Evolutionary conservation across 2,113 vertebrate genomes (phyloP).

Genomic region (Machaerirhynchus nigripectus): DNA sequence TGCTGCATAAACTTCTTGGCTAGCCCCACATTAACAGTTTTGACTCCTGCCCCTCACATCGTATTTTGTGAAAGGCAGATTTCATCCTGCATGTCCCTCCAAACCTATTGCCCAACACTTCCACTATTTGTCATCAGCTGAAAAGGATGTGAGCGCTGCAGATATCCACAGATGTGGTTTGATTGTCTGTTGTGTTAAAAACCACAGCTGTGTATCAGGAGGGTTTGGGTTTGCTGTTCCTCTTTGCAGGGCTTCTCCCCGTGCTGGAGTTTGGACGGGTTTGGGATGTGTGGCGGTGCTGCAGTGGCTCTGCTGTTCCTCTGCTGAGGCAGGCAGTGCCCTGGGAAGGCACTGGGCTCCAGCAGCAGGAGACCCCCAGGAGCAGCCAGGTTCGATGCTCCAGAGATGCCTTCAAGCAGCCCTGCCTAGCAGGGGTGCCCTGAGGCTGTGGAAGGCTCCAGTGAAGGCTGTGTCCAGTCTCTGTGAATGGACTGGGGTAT

Average conservation of each 20-base stretch:
- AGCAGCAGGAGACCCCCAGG: accelerated
- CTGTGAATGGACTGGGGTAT: background rate
- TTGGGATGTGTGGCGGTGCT: background rate
- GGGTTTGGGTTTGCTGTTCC: background rate
- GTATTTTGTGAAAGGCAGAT: background rate
- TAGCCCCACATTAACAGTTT: background rate
- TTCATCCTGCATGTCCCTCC: background rate
- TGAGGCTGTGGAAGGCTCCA: background rate
- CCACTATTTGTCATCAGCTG: background rate
- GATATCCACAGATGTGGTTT: background rate
- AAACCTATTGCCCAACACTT: background rate
- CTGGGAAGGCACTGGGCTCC: background rate
- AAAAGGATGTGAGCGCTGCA: background rate
- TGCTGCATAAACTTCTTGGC: background rate
- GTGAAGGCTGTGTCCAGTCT: background rate
- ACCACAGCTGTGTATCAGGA: background rate
- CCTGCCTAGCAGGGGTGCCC: background rate
- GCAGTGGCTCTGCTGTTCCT: background rate
- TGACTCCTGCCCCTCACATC: background rate
- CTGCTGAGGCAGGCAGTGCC: background rate
- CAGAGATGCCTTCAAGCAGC: background rate
- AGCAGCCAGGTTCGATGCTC: background rate
- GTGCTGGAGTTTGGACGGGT: background rate
- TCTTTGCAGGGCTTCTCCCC: background rate
- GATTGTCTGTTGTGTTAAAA: background rate